Base-by-base conservation (phyloP, 1,140 invertebrate species). In the Drosophila eugracilis region DNA sequence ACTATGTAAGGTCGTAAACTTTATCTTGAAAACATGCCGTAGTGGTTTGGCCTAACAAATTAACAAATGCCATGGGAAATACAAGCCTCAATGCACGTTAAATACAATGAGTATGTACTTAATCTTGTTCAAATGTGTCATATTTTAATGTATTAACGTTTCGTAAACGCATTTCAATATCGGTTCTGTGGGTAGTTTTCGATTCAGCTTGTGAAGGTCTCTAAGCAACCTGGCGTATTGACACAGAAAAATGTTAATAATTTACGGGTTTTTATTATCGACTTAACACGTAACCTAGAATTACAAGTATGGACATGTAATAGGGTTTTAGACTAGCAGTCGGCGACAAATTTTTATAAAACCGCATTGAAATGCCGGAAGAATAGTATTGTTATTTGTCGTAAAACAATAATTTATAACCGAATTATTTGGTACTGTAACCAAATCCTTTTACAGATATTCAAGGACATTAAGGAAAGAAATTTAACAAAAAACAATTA, bases 261-360 rank as follows among this genome's bases (percentile, higher is more conserved):
- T 30, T 53, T 26, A 17, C 57, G 41, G 30, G 19, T 45, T 10
- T 78, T 79, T 74, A 78, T 79, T 78, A 60, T 74, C 58, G 58
- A 53, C 69, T 78, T 78, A 78, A 69, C 55, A 79, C 76, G 53
- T 74, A 73, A 62, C 59, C 50, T 67, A 67, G 9, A 44, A 41
- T 53, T 74, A 74, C 41, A 65, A 65, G 57, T 78, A 75, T 48
- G 62, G 59, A 75, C 75, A 76, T 65, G 67, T 77, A 77, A 71
- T 67, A 52, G 53, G 63, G 28, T 53, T 50, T 67, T 67, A 66
- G 63, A 67, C 63, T 67, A 67, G 63, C 63, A 67, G 60, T 67
- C 63, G 44, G 63, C 44, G 36, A 66, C 63, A 49, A 19, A 32
- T 32, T 41, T 32, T 14, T 30, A 42, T 26, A 66, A 49, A 66